These are phyloP conservation scores for Amitus sp. DNA, from an alignment of 2,888 invertebrate genomes.

Conservation along the genomic window DNA sequence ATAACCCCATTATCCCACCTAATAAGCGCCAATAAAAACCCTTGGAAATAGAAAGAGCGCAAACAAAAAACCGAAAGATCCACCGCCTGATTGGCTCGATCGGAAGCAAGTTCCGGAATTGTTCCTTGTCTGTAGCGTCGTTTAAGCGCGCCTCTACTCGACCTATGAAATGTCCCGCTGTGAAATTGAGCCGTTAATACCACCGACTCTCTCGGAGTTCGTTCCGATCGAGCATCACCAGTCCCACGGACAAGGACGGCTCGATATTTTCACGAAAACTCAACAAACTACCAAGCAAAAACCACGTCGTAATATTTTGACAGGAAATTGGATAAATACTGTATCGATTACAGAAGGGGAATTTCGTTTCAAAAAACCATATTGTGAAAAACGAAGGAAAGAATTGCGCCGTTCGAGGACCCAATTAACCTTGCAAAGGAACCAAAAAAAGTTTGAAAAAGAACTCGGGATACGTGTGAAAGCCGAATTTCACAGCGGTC, in stretches of 20 bases:
- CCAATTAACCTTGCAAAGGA: constrained; percentile 19
- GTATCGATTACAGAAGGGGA: constrained; percentile 25
- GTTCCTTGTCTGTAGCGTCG: too few relatives aligned
- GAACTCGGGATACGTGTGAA: constrained; percentile 49
- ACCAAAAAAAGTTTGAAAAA: constrained; percentile 22
- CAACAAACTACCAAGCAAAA: too few relatives aligned
- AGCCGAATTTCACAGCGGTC: constrained; percentile 57
- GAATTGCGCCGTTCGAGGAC: too few relatives aligned
- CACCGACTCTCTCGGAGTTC: constrained; percentile 26
- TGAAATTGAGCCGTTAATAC: constrained; percentile 64
- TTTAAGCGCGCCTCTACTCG: constrained; percentile 22
- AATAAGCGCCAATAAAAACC: too few relatives aligned
- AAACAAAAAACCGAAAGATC: too few relatives aligned
- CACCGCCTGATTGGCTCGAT: too few relatives aligned
- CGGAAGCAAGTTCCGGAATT: constrained; percentile 40
- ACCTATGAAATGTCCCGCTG: constrained; percentile 42
- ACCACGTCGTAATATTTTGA: constrained; percentile 34
- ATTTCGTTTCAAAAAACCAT: constrained; percentile 17
- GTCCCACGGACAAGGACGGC: too few relatives aligned
- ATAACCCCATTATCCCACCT: too few relatives aligned
- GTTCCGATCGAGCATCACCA: constrained; percentile 23
- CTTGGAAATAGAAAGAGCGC: too few relatives aligned
- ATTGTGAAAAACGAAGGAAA: constrained; percentile 24
- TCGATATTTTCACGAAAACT: too few relatives aligned
- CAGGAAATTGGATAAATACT: constrained; percentile 25